These are phyloP conservation scores for Pedicia rivosa DNA, from an alignment of 2,888 invertebrate genomes.

Conservation along the genomic window DNA sequence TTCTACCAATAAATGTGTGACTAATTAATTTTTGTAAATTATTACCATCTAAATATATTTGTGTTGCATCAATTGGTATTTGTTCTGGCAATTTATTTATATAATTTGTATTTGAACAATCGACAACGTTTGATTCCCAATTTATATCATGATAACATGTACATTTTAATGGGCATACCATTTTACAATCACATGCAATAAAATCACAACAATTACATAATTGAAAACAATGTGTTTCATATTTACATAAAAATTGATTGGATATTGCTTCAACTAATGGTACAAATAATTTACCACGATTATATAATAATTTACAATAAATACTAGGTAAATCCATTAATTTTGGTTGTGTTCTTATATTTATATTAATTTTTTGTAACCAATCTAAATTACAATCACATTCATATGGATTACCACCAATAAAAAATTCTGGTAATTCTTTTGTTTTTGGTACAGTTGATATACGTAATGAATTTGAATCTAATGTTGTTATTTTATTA, in stretches of 20 bases:
- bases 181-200: constrained; percentile 94
- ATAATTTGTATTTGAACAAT: constrained; percentile 71
- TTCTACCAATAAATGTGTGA: constrained; percentile 87
- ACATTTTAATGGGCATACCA: constrained; percentile 88
- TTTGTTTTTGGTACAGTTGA: constrained; percentile 64
- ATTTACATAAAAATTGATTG: constrained; percentile 82
- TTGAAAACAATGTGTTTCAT: constrained; percentile 85
- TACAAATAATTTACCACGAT: constrained; percentile 67
- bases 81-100: constrained; percentile 65
- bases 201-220: constrained; percentile 93
- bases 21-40: constrained; percentile 72
- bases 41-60: constrained; percentile 85
- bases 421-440: constrained; percentile 75
- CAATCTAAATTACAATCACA: constrained; percentile 94
- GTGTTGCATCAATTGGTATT: constrained; percentile 91
- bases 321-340: constrained; percentile 81
- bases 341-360: constrained; percentile 68
- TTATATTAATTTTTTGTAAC: constrained; percentile 79
- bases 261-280: constrained; percentile 74
- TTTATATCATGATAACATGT: constrained; percentile 89
- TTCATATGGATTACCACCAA: constrained; percentile 85
- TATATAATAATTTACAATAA: constrained; percentile 75
- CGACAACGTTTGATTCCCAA: constrained; percentile 86
- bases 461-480: constrained; percentile 71
- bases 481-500: constrained; percentile 79